Evolutionary conservation across 2,113 vertebrate genomes (phyloP).

Genomic region (Haemorhous mexicanus): DNA sequence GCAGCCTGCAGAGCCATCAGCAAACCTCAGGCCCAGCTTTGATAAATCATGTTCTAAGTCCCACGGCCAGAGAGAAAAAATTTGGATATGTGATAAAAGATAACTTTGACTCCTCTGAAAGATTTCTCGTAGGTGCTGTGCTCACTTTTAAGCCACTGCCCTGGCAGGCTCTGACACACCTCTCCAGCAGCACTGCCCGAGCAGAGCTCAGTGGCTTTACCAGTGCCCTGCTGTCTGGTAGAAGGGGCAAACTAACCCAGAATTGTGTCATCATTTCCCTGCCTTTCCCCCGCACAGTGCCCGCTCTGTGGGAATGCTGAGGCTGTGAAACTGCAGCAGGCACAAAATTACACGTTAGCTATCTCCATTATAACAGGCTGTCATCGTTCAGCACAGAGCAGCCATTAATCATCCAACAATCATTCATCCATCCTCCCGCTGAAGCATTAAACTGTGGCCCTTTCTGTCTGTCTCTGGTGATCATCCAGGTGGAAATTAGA

Average conservation of each 20-base stretch:
- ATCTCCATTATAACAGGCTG: conserved; percentile 62
- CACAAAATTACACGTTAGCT: conserved; percentile 53
- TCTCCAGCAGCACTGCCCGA: background rate
- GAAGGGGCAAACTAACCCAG: background rate
- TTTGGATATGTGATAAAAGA: background rate
- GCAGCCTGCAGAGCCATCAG: background rate
- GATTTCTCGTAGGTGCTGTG: background rate
- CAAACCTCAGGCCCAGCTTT: background rate
- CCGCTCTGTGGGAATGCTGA: background rate
- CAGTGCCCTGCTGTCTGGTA: background rate
- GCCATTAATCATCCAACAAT: conserved; percentile 71
- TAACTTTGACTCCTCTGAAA: background rate
- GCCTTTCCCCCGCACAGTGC: background rate
- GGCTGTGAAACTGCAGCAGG: conserved; percentile 2
- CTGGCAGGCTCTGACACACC: background rate
- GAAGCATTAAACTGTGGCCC: conserved; percentile 65
- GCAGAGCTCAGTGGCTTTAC: fast-evolving
- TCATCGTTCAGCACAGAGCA: conserved; percentile 51
- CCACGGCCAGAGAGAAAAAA: background rate
- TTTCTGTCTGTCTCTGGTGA: conserved; percentile 62
- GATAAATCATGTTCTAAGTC: background rate
- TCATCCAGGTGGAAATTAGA: conserved; percentile 72
- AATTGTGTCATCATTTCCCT: background rate
- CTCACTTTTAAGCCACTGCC: background rate
- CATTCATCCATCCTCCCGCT: conserved; percentile 54